phyloP scores from a whole-genome alignment of 2,797 vertebrate species.

The Eulemur coronatus region DNA sequence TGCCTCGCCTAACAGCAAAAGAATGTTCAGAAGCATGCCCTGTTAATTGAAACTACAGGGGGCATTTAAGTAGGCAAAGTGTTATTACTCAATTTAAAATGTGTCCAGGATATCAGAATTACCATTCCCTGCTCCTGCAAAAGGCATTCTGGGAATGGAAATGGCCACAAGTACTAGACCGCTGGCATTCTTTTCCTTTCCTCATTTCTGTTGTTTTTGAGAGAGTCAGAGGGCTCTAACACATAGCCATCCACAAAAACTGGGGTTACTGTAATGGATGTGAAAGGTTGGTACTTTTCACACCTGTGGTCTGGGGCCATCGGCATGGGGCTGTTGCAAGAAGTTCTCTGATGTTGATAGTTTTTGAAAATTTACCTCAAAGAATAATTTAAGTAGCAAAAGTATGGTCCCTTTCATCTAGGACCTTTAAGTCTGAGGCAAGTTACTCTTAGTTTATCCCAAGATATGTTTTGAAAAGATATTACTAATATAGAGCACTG shows the following conservation, averaged over 20 bases:
- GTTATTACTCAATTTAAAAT: conserved; percentile 52
- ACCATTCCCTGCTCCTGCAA: background rate
- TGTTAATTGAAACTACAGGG: conserved; percentile 67
- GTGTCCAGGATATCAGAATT: conserved; percentile 50
- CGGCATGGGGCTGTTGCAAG: background rate
- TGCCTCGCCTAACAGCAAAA: conserved; percentile 30
- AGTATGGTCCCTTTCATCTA: background rate
- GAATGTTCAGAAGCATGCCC: conserved; percentile 44
- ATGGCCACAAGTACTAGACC: background rate
- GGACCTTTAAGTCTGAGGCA: background rate
- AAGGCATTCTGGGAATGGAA: conserved; percentile 8
- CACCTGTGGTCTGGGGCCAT: background rate
- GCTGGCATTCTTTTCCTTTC: background rate
- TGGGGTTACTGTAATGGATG: background rate
- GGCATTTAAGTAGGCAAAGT: conserved; percentile 62
- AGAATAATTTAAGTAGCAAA: background rate
- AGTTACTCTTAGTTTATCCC: background rate
- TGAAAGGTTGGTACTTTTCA: background rate
- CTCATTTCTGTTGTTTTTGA: background rate
- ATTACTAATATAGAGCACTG: background rate
- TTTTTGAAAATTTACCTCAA: background rate
- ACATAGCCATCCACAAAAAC: background rate
- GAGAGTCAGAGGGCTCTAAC: background rate
- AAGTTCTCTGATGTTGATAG: background rate
- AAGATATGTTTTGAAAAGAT: conserved; percentile 26